Evolutionary conservation across 1,140 invertebrate genomes (phyloP).

Genomic region (Apis laboriosa): DNA sequence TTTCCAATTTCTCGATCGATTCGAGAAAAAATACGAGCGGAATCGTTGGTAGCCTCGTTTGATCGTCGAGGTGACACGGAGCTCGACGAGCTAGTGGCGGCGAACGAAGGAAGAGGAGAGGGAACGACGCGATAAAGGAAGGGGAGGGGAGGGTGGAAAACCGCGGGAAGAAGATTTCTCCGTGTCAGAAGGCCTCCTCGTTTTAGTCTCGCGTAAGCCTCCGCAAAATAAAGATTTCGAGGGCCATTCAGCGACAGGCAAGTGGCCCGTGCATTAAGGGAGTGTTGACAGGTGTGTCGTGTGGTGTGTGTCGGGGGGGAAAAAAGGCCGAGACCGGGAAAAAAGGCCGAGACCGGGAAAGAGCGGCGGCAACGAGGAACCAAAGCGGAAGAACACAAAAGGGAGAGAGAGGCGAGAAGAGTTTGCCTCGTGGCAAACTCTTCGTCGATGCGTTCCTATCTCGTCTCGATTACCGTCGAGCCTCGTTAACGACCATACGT

Average conservation of each 20-base stretch:
- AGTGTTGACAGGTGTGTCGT: conserved; percentile 43
- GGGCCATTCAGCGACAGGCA: conserved; percentile 32
- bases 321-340: too few relatives aligned
- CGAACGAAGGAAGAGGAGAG: neutral
- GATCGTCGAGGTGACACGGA: too few relatives aligned
- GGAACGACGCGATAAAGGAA: neutral
- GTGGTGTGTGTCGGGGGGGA: neutral
- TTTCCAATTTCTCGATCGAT: neutral
- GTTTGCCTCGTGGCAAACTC: neutral
- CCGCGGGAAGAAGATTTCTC: conserved; percentile 4
- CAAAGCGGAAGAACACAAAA: conserved; percentile 14
- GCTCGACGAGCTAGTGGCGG: neutral
- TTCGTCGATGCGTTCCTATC: neutral
- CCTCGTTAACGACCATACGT: neutral
- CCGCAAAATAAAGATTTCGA: conserved; percentile 46
- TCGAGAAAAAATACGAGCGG: too few relatives aligned
- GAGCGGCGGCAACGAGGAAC: conserved; percentile 1
- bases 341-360: conserved; percentile 1
- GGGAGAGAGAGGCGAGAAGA: neutral
- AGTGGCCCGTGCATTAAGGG: conserved; percentile 36
- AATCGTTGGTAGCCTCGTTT: too few relatives aligned
- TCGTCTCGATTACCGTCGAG: neutral
- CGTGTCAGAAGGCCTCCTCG: conserved; percentile 22
- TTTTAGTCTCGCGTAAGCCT: conserved; percentile 27
- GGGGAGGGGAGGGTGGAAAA: neutral